Percentiles rank a stretch among this genome's conserved stretches.
Conservation (phyloP, 2,888 invertebrate genomes). For the Cremastobaeus sp. region DNA sequence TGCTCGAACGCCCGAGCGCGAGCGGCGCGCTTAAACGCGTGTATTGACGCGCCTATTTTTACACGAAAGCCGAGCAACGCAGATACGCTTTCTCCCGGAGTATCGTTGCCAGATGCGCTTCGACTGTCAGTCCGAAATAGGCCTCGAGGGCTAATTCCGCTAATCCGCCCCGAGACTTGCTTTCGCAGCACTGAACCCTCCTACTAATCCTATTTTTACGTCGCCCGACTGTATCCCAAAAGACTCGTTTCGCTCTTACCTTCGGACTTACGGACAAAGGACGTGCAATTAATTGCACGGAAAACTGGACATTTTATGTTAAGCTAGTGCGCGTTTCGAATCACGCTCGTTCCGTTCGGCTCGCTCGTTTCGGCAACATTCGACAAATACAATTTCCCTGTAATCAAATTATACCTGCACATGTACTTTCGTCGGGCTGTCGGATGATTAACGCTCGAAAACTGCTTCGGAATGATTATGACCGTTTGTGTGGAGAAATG, state of each 20-base stretch:
- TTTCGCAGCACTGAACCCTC: slow-evolving; percentile 39
- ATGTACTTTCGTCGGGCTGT: too few species aligned
- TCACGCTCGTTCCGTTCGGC: too few species aligned
- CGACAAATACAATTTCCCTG: too few species aligned
- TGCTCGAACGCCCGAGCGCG: background rate
- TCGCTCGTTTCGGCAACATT: too few species aligned
- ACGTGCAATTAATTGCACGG: slow-evolving; percentile 23
- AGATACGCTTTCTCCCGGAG: slow-evolving; percentile 16
- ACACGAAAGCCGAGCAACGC: slow-evolving; percentile 8
- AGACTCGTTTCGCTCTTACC: slow-evolving; percentile 28
- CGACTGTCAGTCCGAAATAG: slow-evolving; percentile 48
- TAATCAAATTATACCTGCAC: too few species aligned
- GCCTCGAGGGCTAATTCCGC: slow-evolving; percentile 56
- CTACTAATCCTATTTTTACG: slow-evolving; percentile 53
- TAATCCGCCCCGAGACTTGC: slow-evolving; percentile 52
- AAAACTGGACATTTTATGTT: slow-evolving; percentile 37
- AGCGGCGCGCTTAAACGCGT: slow-evolving; percentile 32
- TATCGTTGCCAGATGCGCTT: slow-evolving; percentile 54
- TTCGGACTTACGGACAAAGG: slow-evolving; percentile 27
- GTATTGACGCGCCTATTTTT: slow-evolving; percentile 45
- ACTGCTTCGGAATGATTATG: too few species aligned
- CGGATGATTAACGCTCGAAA: too few species aligned
- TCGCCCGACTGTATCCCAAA: slow-evolving; percentile 29
- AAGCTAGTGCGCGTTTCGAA: background rate
- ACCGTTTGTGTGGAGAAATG: too few species aligned